Conservation (phyloP, 2,113 vertebrate genomes). For the Semnornis frantzii region DNA sequence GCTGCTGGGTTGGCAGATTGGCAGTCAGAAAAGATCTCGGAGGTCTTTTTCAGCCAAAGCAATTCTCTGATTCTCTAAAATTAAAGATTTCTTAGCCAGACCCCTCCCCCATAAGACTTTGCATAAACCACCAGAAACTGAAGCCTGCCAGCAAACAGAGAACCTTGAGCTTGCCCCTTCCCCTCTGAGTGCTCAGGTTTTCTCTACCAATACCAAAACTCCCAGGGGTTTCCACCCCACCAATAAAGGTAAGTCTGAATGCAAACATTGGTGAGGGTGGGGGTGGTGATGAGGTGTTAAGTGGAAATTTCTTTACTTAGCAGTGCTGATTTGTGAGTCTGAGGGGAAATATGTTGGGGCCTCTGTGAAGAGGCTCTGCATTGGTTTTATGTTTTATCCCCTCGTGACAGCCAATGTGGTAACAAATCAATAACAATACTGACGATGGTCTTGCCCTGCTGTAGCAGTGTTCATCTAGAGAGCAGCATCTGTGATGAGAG, state of each 20-base stretch:
- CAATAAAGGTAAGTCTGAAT: neutral
- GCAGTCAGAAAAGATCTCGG: too few species aligned
- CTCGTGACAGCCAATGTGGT: neutral
- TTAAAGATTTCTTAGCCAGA: neutral
- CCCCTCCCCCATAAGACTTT: neutral
- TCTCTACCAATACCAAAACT: neutral
- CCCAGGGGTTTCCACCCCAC: neutral
- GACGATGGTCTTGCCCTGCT: neutral
- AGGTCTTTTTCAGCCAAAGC: too few species aligned
- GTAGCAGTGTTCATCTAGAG: neutral
- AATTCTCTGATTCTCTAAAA: neutral
- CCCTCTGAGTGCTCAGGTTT: neutral
- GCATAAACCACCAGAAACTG: neutral
- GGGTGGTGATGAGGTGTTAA: constrained; percentile 25
- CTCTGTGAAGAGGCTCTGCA: neutral
- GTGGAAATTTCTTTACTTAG: constrained; percentile 45
- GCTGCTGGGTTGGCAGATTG: too few species aligned
- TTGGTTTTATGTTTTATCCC: neutral
- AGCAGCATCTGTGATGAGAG: neutral
- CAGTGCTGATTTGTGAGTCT: constrained; percentile 12
- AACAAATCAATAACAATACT: neutral
- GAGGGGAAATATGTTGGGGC: neutral
- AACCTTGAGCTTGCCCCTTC: neutral
- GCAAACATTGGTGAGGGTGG: neutral
- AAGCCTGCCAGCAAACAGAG: neutral